phyloP scores from a whole-genome alignment of 1,140 invertebrate genomes.

The Mizuhopecten yessoensis region DNA sequence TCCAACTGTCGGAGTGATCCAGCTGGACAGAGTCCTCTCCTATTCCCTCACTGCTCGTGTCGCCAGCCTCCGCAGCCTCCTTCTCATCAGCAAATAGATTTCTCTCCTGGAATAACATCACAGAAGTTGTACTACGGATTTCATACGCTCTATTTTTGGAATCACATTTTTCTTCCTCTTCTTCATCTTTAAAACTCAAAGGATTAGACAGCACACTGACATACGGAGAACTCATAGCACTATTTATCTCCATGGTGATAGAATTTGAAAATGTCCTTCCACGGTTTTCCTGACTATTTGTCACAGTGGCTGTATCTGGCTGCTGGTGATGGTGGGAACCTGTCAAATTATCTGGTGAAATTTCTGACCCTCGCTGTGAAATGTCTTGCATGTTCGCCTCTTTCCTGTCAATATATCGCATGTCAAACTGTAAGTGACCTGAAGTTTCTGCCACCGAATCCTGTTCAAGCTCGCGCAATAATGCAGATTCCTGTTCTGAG shows the following conservation, averaged over 20 bases:
- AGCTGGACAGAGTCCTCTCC: neutral
- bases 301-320: neutral
- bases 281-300: neutral
- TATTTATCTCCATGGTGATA: constrained; percentile 14
- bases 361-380: neutral
- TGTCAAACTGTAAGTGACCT: constrained; percentile 4
- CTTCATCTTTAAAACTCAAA: constrained; percentile 8
- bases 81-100: neutral
- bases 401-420: constrained; percentile 38
- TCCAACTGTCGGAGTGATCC: neutral
- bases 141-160: neutral
- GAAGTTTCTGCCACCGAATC: neutral
- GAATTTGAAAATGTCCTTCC: constrained; percentile 17
- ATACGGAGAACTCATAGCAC: neutral
- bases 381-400: neutral
- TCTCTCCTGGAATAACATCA: constrained; percentile 16
- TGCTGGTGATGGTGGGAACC: neutral
- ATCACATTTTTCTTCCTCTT: neutral
- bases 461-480: neutral
- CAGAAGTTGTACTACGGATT: constrained; percentile 16
- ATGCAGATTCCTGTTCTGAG: neutral
- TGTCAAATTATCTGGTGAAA: neutral
- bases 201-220: constrained; percentile 6
- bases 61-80: neutral
- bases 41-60: neutral